phyloP scores from a whole-genome alignment of 2,797 vertebrate species.

The Ispidina lecontei region DNA sequence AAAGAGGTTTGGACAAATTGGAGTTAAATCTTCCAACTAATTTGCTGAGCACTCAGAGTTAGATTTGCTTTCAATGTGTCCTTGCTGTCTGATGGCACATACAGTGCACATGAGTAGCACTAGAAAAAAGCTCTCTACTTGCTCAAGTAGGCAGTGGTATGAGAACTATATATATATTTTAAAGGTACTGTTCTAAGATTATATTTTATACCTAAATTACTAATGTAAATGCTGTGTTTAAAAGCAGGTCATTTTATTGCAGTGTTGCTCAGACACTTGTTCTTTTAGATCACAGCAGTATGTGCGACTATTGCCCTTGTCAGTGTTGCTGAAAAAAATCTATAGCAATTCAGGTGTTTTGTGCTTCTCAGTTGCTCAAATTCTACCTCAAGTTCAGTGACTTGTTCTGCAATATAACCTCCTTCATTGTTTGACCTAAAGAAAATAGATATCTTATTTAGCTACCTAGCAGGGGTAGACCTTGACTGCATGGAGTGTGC shows the following conservation, averaged over 20 bases:
- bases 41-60: background rate
- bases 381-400: constrained; percentile 53
- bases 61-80: background rate
- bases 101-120: background rate
- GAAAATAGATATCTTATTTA: background rate
- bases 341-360: background rate
- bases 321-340: background rate
- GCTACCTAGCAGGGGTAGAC: background rate
- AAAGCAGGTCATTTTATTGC: background rate
- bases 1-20: background rate
- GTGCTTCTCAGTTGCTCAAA: background rate
- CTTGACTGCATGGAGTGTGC: background rate
- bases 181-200: background rate
- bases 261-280: background rate
- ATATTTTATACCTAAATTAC: background rate
- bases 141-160: background rate
- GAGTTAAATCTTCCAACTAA: background rate
- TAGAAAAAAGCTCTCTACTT: background rate
- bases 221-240: background rate
- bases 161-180: background rate
- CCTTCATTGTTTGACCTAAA: background rate
- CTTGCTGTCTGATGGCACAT: background rate
- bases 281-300: background rate
- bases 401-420: background rate
- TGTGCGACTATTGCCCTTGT: background rate